These are phyloP conservation scores for Episyrphus balteatus DNA, from an alignment of 1,140 invertebrate genomes.

Conservation along the genomic window DNA sequence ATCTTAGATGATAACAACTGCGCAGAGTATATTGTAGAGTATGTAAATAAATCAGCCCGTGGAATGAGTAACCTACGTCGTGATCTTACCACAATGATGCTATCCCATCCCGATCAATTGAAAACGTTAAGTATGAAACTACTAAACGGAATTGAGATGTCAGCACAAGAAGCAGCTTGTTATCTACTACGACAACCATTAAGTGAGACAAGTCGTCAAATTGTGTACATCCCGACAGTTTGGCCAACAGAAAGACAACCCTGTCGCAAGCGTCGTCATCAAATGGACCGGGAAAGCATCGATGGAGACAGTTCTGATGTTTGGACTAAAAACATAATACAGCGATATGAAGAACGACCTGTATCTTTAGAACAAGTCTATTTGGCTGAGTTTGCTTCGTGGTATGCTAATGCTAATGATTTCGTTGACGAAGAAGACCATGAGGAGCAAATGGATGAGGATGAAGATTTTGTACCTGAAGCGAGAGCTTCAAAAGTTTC, in stretches of 20 bases:
- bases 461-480: constrained; percentile 18
- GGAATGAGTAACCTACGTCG: constrained; percentile 32
- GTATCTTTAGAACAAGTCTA: constrained; percentile 20
- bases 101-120: constrained; percentile 29
- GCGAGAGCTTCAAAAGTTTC: constrained; percentile 4
- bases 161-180: constrained; percentile 38
- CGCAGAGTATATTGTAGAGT: constrained; percentile 24
- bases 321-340: constrained; percentile 23
- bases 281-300: constrained; percentile 23
- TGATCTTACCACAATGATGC: constrained; percentile 23
- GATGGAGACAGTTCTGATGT: constrained; percentile 16
- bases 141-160: constrained; percentile 34
- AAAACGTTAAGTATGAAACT: constrained; percentile 31
- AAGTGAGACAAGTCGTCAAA: constrained; percentile 13
- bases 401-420: constrained; percentile 21
- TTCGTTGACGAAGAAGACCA: constrained; percentile 24
- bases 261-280: constrained; percentile 16
- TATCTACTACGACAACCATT: constrained; percentile 24
- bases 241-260: constrained; percentile 30
- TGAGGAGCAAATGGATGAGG: constrained; percentile 18
- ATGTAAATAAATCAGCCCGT: constrained; percentile 34
- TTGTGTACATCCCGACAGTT: constrained; percentile 33
- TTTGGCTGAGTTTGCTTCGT: constrained; percentile 32
- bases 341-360: constrained; percentile 27
- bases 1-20: constrained; percentile 34